A percentile compares a stretch with the other conserved stretches of the same genome.
These are phyloP conservation scores for Hydropsyche betteni DNA, from an alignment of 2,888 invertebrate species.

Conservation along the genomic window DNA sequence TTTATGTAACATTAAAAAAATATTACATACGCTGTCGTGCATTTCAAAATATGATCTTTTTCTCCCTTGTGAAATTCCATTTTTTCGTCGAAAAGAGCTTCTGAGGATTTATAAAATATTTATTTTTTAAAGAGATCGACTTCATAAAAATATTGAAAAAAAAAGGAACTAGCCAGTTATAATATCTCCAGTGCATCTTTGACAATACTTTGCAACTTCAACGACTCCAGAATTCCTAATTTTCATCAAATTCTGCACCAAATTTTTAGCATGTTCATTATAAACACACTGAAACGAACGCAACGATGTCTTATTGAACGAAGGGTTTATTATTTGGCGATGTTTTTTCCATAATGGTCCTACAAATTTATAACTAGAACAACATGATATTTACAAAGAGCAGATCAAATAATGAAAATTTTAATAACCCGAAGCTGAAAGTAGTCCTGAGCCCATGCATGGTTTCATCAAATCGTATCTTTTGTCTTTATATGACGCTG, in stretches of 20 bases:
- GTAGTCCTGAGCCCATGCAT: constrained; percentile 5
- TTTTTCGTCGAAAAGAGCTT: constrained; percentile 27
- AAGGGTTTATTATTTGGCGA: constrained; percentile 35
- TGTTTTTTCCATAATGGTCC: constrained; percentile 33
- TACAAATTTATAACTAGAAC: not conserved
- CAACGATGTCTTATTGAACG: constrained; percentile 6
- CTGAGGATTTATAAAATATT: constrained; percentile 10
- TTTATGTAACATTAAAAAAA: no score
- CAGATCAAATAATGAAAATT: not conserved
- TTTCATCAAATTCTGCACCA: constrained; percentile 5
- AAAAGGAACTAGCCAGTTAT: not conserved
- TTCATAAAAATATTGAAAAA: not conserved
- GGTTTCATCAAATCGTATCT: constrained; percentile 16
- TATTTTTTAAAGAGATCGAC: not conserved
- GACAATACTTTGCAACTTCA: not conserved
- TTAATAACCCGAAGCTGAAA: constrained; percentile 7
- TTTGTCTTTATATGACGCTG: not conserved
- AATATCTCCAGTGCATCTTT: constrained; percentile 20
- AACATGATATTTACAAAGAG: not conserved
- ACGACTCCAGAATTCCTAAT: not conserved
- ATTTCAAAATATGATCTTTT: constrained; percentile 17
- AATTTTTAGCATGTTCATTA: constrained; percentile 30
- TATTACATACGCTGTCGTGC: not conserved
- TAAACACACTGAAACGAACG: constrained; percentile 9
- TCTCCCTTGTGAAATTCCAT: constrained; percentile 16